Evolutionary conservation across 2,113 vertebrate genomes (phyloP), one percentile per base, ranked within the genome.

Genomic region (Alethe castanea): DNA sequence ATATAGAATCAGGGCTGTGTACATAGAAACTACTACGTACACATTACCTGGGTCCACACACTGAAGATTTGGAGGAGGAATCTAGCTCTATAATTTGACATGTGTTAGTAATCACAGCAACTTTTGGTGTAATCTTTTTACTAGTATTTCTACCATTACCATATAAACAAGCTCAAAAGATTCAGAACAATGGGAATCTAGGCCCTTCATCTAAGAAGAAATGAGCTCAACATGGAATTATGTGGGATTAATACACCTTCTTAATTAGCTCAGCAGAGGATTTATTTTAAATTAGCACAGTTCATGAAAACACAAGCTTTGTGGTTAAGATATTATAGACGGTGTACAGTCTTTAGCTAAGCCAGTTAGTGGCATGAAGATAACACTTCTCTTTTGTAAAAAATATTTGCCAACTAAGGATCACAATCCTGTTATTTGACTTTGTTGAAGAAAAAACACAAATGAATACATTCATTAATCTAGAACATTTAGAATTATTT

Each of bases 401-500:
- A 92, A 81, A 38, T 65, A 67, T 62, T 87, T 62, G 48, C 24
- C 8, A 77, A 8, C 38, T 54, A 85, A 83, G 4, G 25, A 18
- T 66, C 42, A 45, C 7, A 69, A 76, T 8, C 6, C 7, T 87
- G 25, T 64, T 96, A 91, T 83, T 92, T 96, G 62, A 86, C 59
- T 95, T 96, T 33, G n/a, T 67, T 59, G 47, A 84, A 70, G 53
- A 91, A 82, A 97, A 95, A 95, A n/a, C 5, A 97, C 17, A 66
- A 96, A 94, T 64, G 33, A 97, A 90, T 77, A 33, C 31, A 81
- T 60, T 93, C 56, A 92, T 95, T 96, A 90, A 70, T 91, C 62
- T 81, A 92, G 54, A 78, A 72, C 52, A 86, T 83, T 96, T 96
- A 85, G 95, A 95, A 96, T 83, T 1, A 95, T 97, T 98, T 96